Evolutionary conservation across 1,140 invertebrate genomes (phyloP), one percentile per base, ranked within the genome.

Genomic region (Drosophila virilis): DNA sequence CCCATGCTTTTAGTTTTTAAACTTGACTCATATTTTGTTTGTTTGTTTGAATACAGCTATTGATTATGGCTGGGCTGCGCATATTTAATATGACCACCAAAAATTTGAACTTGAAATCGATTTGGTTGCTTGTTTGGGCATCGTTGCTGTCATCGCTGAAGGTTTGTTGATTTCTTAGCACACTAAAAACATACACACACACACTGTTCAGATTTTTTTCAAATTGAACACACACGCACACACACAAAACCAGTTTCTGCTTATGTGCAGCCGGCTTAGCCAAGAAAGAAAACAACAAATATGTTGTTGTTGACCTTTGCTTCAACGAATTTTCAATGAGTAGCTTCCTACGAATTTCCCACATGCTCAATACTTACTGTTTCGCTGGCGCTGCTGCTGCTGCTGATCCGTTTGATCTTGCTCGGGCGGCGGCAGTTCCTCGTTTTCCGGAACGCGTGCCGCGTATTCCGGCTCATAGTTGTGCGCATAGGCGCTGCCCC

Each of bases 401-500:
- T 35, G 60, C 35, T 66, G 40, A 28, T 28, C 22, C 22, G 22
- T 28, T 6, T 71, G 60, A 2, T 74, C 33, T 32, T 60, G 69
- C 61, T 81, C 82, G 10, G 77, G 72, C 12, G 80, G 70, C 17
- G 78, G 75, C 52, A 80, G 57, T 52, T 84, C 80, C 76, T 90
- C 82, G 74, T 90, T 86, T 74, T 91, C 86, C 43, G 75, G 80
- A 51, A 81, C 76, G 42, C 74, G 60, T 42, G 52, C 57, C 15
- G 76, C 82, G 64, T 81, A 83, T 69, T 91, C 90, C 37, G 91
- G 85, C 76, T 91, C 91, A 90, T 92, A 92, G 52, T 77, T 92
- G 76, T 92, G 91, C 28, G 73, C 73, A 52, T 92, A 92, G 35
- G 88, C 91, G 68, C 82, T 92, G 73, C 91, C 91, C 91, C 91